A percentile compares a stretch with the other conserved stretches of the same genome.
Evolutionary conservation across 2,113 vertebrate genomes (phyloP).

Genomic region (Burhinus bistriatus): DNA sequence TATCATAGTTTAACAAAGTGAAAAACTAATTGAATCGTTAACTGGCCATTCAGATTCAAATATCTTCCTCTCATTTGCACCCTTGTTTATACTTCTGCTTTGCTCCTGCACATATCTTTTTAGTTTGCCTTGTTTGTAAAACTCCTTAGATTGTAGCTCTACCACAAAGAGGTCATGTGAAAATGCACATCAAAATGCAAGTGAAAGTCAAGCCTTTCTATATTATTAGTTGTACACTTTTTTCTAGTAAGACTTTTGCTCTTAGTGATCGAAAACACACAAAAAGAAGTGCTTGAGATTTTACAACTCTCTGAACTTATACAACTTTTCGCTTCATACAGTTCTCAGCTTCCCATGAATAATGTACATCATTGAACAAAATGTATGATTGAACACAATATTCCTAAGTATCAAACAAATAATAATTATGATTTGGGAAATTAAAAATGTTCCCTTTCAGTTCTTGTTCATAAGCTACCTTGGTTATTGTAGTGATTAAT

Average conservation of each 20-base stretch:
- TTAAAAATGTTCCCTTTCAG: background rate
- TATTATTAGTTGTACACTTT: background rate
- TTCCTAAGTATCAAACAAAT: background rate
- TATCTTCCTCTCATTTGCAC: slow-evolving; percentile 68
- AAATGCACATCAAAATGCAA: slow-evolving; percentile 55
- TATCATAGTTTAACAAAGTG: slow-evolving; percentile 77
- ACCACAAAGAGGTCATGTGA: slow-evolving; percentile 75
- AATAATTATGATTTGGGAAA: background rate
- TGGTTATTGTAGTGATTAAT: background rate
- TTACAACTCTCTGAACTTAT: background rate
- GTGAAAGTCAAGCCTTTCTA: slow-evolving; percentile 14
- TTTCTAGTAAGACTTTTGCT: background rate
- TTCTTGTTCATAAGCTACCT: background rate
- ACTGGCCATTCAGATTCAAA: slow-evolving; percentile 84
- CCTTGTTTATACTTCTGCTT: slow-evolving; percentile 73
- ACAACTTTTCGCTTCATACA: background rate
- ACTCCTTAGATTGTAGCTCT: slow-evolving; percentile 58
- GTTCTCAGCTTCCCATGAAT: background rate
- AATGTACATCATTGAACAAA: background rate
- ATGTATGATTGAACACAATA: background rate
- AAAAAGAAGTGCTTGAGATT: background rate
- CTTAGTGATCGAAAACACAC: background rate
- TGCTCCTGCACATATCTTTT: slow-evolving; percentile 46
- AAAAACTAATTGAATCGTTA: slow-evolving; percentile 84
- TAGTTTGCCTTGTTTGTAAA: slow-evolving; percentile 72